Evolutionary conservation across 2,888 invertebrate genomes (phyloP), one percentile per base, ranked within the genome.

Genomic region (Beris morrisii): DNA sequence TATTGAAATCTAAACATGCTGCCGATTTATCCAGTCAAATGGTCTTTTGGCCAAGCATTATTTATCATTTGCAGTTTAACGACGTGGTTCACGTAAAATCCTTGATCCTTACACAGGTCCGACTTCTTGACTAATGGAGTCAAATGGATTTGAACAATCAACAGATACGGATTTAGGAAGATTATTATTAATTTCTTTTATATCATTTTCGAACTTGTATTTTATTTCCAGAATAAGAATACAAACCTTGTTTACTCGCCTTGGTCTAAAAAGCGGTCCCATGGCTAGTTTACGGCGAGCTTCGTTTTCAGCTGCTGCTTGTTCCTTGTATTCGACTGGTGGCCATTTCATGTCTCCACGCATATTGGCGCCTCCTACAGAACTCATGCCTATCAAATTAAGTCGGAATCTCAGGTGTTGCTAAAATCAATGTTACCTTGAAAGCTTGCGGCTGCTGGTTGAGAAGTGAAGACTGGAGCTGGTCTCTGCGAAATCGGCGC

Each of bases 311-410:
- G 87, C 88, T 63, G 83, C 88, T 67, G 89, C 85, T 69, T 89
- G 89, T 73, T 86, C 87, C 80, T 87, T 90, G 75, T 90, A 89
- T 72, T 85, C 83, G 77, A 87, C 88, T 73, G 93, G 93, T 74
- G 93, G 93, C 93, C 93, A 93, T 80, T 93, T 93, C 79, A 89
- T 85, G 81, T 93, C 93, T 73, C 93, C 93, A 75, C 92, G 88
- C 87, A 92, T 90, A 81, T 88, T 89, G 82, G 88, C 86, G 78
- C 91, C 90, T 83, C 90, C 90, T 88, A 30, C 7, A 15, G 45
- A 28, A 38, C 38, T 38, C 38, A 38, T 5, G 9, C 9, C 38
- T 38, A 38, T 38, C 5, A 9, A 43, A 58, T 22, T 7, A 38
- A 7, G 43, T 55, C 9, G 31, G 30, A 11, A 15, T 7, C 9